Base-by-base conservation (phyloP, 2,797 vertebrate species). In the Lepidocolaptes lacrymiger region DNA sequence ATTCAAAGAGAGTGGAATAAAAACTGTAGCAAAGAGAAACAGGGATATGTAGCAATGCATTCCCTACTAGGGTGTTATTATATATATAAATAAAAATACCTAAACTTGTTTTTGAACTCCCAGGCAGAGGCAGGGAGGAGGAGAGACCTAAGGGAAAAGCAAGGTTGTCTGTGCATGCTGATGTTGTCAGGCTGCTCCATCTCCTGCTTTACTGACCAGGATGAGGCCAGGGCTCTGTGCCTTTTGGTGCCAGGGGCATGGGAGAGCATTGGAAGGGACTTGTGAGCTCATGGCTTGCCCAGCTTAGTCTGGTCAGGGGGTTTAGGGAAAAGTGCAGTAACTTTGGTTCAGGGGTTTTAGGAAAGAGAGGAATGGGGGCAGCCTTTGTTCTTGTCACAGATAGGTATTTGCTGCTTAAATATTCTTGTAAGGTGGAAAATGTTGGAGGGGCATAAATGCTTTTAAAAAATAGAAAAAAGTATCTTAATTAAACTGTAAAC, bases 401-500 rank as follows among this genome's bases (percentile, higher is more conserved):
- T 30, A 32, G 16, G 4, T 88, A 2, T 64, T 63, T 78, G 36
- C 78, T 85, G 69, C 62, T 85, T 48, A 84, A 95, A 80, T 88
- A 28, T 56, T 79, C 48, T 78, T 72, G 43, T 81, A 71, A 91
- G 89, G 56, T 77, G 37, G 52, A n/a, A 84, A 9, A n/a, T 27
- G 27, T 69, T 68, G 64, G 37, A n/a, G 30, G 61, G 39, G 16
- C 26, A 89, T 37, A 91, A 90, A 58, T 88, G 32, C 30, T 44
- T 88, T 24, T 6, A 4, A 85, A 86, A 83, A 51, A 23, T 14
- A 67, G 55, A 73, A 74, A 55, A 32, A 61, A 43, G 2, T 79
- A 36, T 93, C 28, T 16, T 84, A 69, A 94, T 85, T 82, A 91
- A 94, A 82, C 75, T 74, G 68, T 75, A 79, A 92, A 84, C 81